A percentile compares a stretch with the other conserved stretches of the same genome.
phyloP scores from a whole-genome alignment of 2,888 invertebrate genomes.

The Eristalis intricaria region DNA sequence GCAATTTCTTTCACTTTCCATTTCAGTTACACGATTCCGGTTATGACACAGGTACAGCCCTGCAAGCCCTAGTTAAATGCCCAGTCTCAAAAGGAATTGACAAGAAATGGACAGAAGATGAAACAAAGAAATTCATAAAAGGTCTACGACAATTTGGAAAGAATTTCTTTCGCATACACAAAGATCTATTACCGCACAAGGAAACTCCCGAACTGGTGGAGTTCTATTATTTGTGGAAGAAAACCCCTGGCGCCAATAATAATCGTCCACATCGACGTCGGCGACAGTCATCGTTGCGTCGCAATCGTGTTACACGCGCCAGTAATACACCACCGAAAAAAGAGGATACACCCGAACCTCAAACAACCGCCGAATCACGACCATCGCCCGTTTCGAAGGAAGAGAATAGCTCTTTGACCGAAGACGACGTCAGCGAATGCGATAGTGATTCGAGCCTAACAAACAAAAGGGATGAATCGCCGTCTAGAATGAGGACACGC shows the following conservation, averaged over 20 bases:
- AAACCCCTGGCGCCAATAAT: conserved; percentile 98
- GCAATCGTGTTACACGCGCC: conserved; percentile 91
- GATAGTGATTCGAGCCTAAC: conserved; percentile 96
- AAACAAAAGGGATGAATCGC: conserved; percentile 88
- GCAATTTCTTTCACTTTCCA: conserved; percentile 9
- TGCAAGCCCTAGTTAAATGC: conserved; percentile 97
- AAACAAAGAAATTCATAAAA: conserved; percentile 98
- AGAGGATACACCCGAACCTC: conserved; percentile 87
- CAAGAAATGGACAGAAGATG: conserved; percentile 99
- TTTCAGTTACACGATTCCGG: conserved; percentile 94
- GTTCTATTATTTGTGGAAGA: conserved; percentile 99
- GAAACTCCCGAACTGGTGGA: conserved; percentile 98
- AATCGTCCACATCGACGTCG: conserved; percentile 96
- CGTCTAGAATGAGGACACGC: conserved; percentile 94
- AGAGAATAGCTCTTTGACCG: conserved; percentile 90
- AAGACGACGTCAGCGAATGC: conserved; percentile 96
- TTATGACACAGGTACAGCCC: conserved; percentile 97
- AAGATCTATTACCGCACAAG: conserved; percentile 97
- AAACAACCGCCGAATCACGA: conserved; percentile 81
- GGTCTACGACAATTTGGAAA: conserved; percentile 99
- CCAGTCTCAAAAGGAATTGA: conserved; percentile 98
- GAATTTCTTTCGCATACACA: conserved; percentile 98
- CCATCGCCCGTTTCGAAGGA: conserved; percentile 88
- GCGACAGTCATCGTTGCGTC: conserved; percentile 91
- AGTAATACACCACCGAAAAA: conserved; percentile 90